Conservation (phyloP, 2,113 vertebrate genomes). For the Carlito syrichta region DNA sequence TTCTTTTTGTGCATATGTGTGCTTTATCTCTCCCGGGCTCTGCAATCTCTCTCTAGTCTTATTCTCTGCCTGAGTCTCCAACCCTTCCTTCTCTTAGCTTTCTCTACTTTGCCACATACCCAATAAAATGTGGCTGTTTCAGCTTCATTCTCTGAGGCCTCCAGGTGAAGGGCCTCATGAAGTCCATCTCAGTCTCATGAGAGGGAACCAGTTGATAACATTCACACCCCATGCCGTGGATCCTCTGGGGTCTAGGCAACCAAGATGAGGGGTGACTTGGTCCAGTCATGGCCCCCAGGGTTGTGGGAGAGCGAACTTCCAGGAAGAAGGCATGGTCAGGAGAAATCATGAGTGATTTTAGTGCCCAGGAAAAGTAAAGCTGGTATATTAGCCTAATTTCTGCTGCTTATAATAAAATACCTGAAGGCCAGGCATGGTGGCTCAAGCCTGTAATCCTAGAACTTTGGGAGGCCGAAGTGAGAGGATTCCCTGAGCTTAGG, state of each 20-base stretch:
- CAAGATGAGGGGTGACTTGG: not conserved
- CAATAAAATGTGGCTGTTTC: not conserved
- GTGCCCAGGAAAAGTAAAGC: not conserved
- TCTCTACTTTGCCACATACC: not conserved
- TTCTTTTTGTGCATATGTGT: not conserved
- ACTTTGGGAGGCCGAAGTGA: too few species aligned
- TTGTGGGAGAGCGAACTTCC: too few species aligned
- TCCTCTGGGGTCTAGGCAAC: not conserved
- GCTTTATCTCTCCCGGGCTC: too few species aligned
- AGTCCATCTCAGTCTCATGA: not conserved
- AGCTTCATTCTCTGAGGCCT: not conserved
- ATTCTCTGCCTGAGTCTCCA: not conserved
- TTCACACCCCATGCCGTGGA: not conserved
- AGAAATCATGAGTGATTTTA: not conserved
- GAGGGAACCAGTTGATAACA: not conserved
- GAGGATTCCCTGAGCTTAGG: too few species aligned
- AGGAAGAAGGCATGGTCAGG: not conserved
- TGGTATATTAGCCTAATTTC: not conserved
- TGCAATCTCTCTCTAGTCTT: not conserved
- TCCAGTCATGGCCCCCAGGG: not conserved
- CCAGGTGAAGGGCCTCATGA: not conserved
- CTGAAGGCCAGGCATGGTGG: not conserved
- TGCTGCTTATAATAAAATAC: not conserved
- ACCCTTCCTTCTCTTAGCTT: not conserved
- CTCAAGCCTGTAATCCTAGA: too few species aligned